Percentiles rank a stretch among this genome's conserved stretches.
Conservation (phyloP, 2,797 vertebrate species). For the Tokudaia tokunoshimensis region DNA sequence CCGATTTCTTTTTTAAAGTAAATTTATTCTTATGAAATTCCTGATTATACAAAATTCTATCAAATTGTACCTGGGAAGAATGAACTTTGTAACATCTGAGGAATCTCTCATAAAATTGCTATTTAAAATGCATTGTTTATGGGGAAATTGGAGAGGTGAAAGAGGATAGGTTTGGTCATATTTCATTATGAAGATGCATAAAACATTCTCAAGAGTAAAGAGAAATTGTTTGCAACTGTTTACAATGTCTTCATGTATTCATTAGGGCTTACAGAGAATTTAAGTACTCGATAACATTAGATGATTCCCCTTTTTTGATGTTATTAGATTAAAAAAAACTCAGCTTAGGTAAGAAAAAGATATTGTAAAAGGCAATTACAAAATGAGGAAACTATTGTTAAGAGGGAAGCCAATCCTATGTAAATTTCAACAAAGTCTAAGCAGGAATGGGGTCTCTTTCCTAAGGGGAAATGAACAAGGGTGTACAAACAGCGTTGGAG, state of each 20-base stretch:
- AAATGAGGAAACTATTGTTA: background rate
- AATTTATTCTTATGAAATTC: background rate
- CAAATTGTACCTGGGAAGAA: background rate
- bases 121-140: background rate
- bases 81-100: background rate
- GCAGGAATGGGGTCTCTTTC: background rate
- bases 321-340: background rate
- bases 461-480: background rate
- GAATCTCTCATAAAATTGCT: background rate
- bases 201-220: background rate
- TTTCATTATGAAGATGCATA: background rate
- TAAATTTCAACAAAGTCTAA: too few species aligned
- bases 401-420: too few species aligned
- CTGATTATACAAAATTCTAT: background rate
- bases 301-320: conserved; percentile 36
- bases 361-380: background rate
- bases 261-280: background rate
- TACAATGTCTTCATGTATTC: background rate
- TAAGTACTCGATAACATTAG: background rate
- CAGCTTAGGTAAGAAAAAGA: background rate
- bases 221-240: conserved; percentile 14
- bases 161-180: too few species aligned
- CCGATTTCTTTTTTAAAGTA: conserved; percentile 8
- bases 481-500: background rate
- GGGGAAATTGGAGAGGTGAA: background rate